A percentile compares a stretch with the other conserved stretches of the same genome.
Evolutionary conservation across 2,888 invertebrate genomes (phyloP).

Genomic region (Lasioglossum leucozonium): DNA sequence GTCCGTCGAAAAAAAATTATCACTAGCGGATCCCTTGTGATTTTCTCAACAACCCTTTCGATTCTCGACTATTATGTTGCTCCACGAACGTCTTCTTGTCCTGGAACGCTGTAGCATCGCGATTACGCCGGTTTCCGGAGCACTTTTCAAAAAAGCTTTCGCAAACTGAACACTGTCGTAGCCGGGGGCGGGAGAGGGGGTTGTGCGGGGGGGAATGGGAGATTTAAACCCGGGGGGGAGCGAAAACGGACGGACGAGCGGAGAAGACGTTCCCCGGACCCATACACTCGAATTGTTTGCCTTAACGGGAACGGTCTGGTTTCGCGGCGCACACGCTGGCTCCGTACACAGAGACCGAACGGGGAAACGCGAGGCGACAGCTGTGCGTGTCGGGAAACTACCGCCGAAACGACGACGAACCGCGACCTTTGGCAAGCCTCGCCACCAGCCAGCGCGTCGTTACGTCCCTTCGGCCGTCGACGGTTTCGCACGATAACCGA

Average conservation of each 20-base stretch:
- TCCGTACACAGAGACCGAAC: constrained; percentile 2
- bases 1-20: constrained; percentile 3
- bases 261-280: constrained; percentile 6
- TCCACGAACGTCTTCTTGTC: constrained; percentile 44
- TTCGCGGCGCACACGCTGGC: constrained; percentile 29
- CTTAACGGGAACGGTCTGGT: background rate
- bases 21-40: background rate
- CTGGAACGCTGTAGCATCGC: constrained; percentile 61
- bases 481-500: background rate
- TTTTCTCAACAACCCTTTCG: constrained; percentile 19
- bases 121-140: constrained; percentile 24
- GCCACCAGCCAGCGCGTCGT: background rate
- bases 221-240: background rate
- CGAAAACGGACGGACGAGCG: background rate
- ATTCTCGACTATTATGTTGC: constrained; percentile 46
- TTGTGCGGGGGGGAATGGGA: too few species aligned
- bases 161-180: constrained; percentile 4
- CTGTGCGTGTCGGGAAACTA: constrained; percentile 10
- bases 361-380: constrained; percentile 25
- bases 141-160: constrained; percentile 26
- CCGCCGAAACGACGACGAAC: background rate
- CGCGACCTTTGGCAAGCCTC: background rate
- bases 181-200: background rate
- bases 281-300: background rate
- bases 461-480: background rate